These are phyloP conservation scores for Morus bassanus DNA, from an alignment of 2,797 vertebrate genomes.

Conservation along the genomic window DNA sequence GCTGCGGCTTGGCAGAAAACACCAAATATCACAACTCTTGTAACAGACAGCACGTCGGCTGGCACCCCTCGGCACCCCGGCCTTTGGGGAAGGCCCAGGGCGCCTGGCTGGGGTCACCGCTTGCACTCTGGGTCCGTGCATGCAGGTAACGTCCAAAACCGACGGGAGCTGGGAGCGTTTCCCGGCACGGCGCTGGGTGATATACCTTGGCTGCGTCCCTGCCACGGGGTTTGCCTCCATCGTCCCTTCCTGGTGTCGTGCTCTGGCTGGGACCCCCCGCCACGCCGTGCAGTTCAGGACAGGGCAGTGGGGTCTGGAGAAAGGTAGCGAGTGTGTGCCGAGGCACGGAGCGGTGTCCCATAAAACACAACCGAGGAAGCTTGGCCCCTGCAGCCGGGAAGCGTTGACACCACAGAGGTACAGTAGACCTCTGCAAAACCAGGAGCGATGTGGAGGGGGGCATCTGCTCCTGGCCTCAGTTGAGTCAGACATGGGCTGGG, in stretches of 20 bases:
- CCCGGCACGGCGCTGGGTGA: rapidly evolving
- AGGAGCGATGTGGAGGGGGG: rapidly evolving
- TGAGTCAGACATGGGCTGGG: neutral
- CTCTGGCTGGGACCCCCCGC: too few species aligned
- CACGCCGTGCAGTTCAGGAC: rapidly evolving
- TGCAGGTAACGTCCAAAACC: rapidly evolving
- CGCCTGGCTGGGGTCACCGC: neutral
- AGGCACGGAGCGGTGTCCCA: neutral
- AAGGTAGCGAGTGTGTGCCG: rapidly evolving
- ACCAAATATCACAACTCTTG: rapidly evolving
- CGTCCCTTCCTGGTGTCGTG: neutral
- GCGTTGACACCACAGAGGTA: rapidly evolving
- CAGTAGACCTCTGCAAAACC: neutral
- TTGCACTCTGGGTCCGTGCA: rapidly evolving
- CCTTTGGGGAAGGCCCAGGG: neutral
- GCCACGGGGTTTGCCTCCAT: rapidly evolving
- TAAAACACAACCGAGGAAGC: neutral
- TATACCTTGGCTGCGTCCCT: too few species aligned
- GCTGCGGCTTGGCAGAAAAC: neutral
- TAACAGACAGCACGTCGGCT: too few species aligned
- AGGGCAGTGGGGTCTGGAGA: neutral
- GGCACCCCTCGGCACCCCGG: too few species aligned
- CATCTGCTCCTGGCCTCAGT: rapidly evolving
- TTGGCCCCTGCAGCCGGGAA: neutral
- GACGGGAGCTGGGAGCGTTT: rapidly evolving